Evolutionary conservation across 2,797 vertebrate species (phyloP), one percentile per base, ranked within the genome.

Genomic region (Onychomys torridus): DNA sequence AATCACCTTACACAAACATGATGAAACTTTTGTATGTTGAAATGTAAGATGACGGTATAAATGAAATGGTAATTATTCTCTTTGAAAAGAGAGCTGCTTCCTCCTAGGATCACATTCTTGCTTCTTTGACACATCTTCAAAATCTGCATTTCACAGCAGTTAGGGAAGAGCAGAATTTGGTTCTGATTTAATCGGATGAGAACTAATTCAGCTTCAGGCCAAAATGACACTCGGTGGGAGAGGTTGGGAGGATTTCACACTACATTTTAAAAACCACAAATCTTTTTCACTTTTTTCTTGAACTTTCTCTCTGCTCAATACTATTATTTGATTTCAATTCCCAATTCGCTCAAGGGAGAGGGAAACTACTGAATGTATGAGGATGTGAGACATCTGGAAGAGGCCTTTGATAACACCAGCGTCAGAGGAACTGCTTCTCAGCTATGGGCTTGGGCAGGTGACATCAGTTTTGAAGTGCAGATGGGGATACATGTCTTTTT

Each of bases 41-140:
- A 96, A 97, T 96, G 89, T 91, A 97, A 97, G 73, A 91, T 37
- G 95, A 86, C 52, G 96, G 96, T 79, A 92, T 90, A 97, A 94
- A 97, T 90, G 55, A 98, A 98, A 98, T 85, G 52, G 2, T 97
- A 98, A 97, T 97, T 93, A 97, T 89, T 96, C 67, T 78, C 95
- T 96, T 97, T 63, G 89, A 96, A 63, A 90, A 95, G 81, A 3
- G 91, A 95, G 19, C 0, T 94, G 67, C 96, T 98, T 98, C 65
- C 77, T 92, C 96, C 61, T 81, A 93, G 93, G 85, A 96, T 81
- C 92, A 77, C 95, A 95, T 85, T 96, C 76, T 89, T 97, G 25
- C 95, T 95, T 98, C 97, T 97, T 93, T 98, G 96, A 96, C 95
- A 85, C 32, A 96, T 98, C 89, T 97, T 95, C 81, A 86, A 96